Conservation (phyloP, 2,888 invertebrate species). For the Aelia acuminata region DNA sequence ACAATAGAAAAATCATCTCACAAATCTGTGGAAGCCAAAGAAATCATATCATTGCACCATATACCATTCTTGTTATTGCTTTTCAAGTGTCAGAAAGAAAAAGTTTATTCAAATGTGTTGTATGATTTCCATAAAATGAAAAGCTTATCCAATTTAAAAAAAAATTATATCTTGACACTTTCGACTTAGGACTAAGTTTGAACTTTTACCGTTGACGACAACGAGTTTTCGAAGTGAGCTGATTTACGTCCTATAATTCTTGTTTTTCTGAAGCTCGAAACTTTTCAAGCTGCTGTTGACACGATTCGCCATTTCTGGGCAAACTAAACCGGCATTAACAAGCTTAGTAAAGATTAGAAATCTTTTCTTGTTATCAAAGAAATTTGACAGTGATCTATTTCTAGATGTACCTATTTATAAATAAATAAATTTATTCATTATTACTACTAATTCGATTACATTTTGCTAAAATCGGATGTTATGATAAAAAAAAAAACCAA, state of each 20-base stretch:
- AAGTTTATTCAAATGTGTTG: not conserved
- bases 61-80: no score
- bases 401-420: no score
- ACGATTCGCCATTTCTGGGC: not conserved
- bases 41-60: no score
- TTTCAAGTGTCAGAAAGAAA: no score
- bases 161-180: not conserved
- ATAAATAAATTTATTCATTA: no score
- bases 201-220: not conserved
- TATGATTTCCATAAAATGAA: not conserved
- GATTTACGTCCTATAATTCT: not conserved
- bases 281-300: not conserved
- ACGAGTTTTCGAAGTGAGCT: not conserved
- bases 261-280: not conserved
- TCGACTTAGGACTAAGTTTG: not conserved
- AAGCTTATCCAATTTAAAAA: no score
- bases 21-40: no score
- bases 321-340: not conserved
- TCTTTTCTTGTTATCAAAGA: not conserved
- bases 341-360: not conserved
- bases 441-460: no score
- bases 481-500: no score
- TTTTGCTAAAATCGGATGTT: no score
- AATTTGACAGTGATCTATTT: not conserved
- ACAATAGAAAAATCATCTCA: no score